A percentile compares a stretch with the other conserved stretches of the same genome.
phyloP scores from a whole-genome alignment of 2,113 vertebrate genomes.

The Gopherus flavomarginatus region DNA sequence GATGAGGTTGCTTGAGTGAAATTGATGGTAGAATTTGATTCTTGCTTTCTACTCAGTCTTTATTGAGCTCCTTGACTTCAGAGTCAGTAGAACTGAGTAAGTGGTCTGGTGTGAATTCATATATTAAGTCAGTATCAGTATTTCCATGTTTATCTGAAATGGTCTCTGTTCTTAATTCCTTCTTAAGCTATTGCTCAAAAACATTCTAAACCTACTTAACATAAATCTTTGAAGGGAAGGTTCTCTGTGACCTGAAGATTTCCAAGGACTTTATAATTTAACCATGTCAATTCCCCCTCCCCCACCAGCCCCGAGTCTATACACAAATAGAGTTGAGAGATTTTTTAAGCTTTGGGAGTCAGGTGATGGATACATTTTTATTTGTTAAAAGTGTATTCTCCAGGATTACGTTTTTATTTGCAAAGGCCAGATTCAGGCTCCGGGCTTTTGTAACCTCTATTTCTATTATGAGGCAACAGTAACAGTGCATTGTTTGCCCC shows the following conservation, averaged over 20 bases:
- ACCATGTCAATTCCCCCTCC: background rate
- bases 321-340: background rate
- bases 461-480: background rate
- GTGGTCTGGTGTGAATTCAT: background rate
- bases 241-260: background rate
- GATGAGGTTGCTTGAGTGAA: background rate
- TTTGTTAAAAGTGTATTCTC: constrained; percentile 2
- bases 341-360: background rate
- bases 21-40: background rate
- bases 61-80: background rate
- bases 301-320: background rate
- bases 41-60: background rate
- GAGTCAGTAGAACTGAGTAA: background rate
- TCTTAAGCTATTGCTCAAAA: background rate
- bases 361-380: background rate
- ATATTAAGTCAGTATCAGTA: background rate
- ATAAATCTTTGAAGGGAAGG: background rate
- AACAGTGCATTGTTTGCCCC: background rate
- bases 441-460: background rate
- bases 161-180: background rate
- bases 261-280: background rate
- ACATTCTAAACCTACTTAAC: background rate
- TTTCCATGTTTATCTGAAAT: background rate
- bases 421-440: background rate
- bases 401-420: background rate